Evolutionary conservation across 2,113 vertebrate genomes (phyloP).

Genomic region (Corvus moneduloides): DNA sequence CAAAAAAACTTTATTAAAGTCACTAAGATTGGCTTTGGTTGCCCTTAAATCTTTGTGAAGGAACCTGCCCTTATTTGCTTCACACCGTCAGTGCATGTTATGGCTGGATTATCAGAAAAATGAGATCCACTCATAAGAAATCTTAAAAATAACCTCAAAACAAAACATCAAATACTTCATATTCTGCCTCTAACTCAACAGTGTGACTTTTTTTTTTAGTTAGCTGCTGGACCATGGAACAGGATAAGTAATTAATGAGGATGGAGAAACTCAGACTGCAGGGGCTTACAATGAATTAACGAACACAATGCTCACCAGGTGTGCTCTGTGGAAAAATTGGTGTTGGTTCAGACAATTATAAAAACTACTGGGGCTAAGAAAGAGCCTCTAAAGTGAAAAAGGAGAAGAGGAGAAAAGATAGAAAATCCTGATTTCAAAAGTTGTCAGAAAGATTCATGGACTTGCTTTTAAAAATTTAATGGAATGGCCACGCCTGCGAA

Average conservation of each 20-base stretch:
- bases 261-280: neutral
- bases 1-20: neutral
- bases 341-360: neutral
- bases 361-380: neutral
- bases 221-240: neutral
- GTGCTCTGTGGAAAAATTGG: neutral
- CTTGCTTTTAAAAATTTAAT: neutral
- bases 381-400: neutral
- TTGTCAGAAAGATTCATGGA: neutral
- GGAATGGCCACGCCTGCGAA: neutral
- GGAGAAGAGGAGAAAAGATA: neutral
- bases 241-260: neutral
- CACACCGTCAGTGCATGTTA: accelerated
- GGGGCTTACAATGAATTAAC: neutral
- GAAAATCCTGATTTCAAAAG: neutral
- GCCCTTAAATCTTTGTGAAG: neutral
- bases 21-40: neutral
- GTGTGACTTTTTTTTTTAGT: neutral
- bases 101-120: neutral
- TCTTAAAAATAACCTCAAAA: neutral
- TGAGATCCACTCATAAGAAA: neutral
- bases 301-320: neutral
- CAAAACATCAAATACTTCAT: neutral
- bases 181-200: neutral
- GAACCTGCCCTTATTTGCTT: neutral